Percentiles rank a stretch among this genome's conserved stretches.
These are phyloP conservation scores for Rhyzopertha dominica DNA, from an alignment of 1,140 invertebrate genomes.

Conservation along the genomic window DNA sequence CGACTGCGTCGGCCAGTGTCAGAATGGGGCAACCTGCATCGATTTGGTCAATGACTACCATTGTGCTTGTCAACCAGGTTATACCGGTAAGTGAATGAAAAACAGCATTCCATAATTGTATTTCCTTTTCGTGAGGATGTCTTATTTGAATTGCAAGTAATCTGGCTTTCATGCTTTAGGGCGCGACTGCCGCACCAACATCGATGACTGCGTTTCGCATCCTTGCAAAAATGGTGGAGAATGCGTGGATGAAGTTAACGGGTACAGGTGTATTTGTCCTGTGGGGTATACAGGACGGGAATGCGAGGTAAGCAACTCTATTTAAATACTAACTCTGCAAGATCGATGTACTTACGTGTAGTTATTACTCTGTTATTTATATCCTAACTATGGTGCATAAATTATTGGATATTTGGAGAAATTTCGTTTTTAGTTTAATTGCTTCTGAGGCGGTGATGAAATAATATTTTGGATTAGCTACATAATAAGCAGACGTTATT, in stretches of 20 bases:
- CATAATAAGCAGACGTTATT: too few species aligned
- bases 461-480: too few species aligned
- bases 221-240: constrained; percentile 82
- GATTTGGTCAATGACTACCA: constrained; percentile 79
- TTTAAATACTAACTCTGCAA: too few species aligned
- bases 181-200: constrained; percentile 62
- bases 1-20: constrained; percentile 82
- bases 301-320: constrained; percentile 65
- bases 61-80: constrained; percentile 76
- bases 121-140: constrained; percentile 9
- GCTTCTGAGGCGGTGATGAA: too few species aligned
- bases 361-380: too few species aligned
- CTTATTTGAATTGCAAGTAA: constrained; percentile 8
- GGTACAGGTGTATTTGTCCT: constrained; percentile 77
- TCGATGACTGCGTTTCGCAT: constrained; percentile 66
- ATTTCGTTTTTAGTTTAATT: too few species aligned
- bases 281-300: constrained; percentile 74
- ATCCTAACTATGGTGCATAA: too few species aligned
- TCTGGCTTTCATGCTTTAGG: constrained; percentile 43
- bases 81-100: constrained; percentile 55
- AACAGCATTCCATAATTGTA: constrained; percentile 10
- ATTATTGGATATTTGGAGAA: too few species aligned
- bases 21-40: constrained; percentile 79
- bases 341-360: too few species aligned
- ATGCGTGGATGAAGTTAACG: constrained; percentile 75